phyloP scores from a whole-genome alignment of 2,113 vertebrate species.

The Perccottus glenii region DNA sequence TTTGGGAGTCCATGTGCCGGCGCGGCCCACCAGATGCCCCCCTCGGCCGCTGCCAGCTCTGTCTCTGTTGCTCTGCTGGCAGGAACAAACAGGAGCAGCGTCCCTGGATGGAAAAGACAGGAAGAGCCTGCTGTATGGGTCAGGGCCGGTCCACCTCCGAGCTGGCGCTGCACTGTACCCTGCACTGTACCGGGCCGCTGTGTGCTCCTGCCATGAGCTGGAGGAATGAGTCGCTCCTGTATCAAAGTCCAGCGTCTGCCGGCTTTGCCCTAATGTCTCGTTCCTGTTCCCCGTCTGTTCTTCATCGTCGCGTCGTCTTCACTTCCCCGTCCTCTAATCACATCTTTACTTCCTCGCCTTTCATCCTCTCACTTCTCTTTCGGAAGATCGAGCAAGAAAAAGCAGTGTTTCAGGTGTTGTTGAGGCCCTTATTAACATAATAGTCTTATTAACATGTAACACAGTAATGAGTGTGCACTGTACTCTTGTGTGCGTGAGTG shows the following conservation, averaged over 20 bases:
- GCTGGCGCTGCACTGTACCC: conserved; percentile 40
- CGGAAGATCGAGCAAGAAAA: conserved; percentile 21
- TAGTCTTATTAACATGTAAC: conserved; percentile 50
- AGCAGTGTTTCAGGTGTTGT: conserved; percentile 47
- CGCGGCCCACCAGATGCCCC: conserved; percentile 52
- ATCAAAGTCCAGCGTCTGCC: conserved; percentile 59
- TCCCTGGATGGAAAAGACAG: conserved; percentile 58
- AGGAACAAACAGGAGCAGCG: conserved; percentile 48
- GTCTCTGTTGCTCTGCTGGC: conserved; percentile 57
- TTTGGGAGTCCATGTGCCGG: conserved; percentile 45
- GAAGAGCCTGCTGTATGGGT: conserved; percentile 36
- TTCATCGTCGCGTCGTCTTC: conserved; percentile 45
- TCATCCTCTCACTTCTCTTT: conserved; percentile 42
- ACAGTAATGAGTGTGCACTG: conserved; percentile 25
- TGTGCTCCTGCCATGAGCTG: conserved; percentile 5
- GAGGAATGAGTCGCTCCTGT: conserved; percentile 17
- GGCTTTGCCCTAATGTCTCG: conserved; percentile 14
- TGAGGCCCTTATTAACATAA: conserved; percentile 48
- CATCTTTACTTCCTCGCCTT: conserved; percentile 27
- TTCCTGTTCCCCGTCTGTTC: conserved; percentile 30
- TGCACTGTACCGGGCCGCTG: conserved; percentile 25
- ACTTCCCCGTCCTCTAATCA: conserved; percentile 50
- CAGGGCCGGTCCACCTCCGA: conserved; percentile 43
- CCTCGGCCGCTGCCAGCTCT: conserved; percentile 48
- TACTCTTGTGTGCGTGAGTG: conserved; percentile 16